These are phyloP conservation scores for Eulemur coronatus DNA, from an alignment of 2,797 vertebrate genomes.

Conservation along the genomic window DNA sequence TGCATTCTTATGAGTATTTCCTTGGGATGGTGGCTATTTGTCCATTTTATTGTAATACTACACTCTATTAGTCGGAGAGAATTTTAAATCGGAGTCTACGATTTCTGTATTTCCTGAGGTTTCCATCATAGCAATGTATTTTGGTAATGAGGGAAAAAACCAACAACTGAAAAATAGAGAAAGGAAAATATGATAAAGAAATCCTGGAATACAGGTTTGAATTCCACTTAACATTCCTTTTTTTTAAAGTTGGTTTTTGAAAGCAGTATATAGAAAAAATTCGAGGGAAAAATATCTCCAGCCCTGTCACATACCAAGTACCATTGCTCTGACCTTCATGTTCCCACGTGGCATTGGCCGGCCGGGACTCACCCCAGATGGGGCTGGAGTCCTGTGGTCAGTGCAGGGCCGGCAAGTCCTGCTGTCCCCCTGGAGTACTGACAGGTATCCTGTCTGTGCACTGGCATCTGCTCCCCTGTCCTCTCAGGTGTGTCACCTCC, in stretches of 20 bases:
- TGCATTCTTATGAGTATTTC: neutral
- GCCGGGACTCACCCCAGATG: neutral
- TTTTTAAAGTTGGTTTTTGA: neutral
- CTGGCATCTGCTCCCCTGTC: neutral
- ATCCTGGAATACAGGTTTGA: neutral
- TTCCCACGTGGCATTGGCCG: rapidly evolving
- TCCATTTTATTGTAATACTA: neutral
- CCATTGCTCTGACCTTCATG: rapidly evolving
- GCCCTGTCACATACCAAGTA: rapidly evolving
- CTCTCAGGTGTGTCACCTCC: neutral
- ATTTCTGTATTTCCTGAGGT: neutral
- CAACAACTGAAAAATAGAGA: neutral
- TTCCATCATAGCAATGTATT: neutral
- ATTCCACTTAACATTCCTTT: neutral
- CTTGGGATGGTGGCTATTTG: neutral
- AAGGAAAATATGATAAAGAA: neutral
- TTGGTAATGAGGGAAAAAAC: neutral
- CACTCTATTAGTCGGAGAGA: neutral
- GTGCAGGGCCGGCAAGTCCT: rapidly evolving
- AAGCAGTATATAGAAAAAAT: neutral
- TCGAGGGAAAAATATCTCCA: neutral
- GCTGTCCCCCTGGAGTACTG: neutral
- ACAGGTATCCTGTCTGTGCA: neutral
- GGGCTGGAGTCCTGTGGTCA: neutral
- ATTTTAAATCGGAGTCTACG: neutral